These are phyloP conservation scores for Uropsilus gracilis DNA, from an alignment of 2,113 vertebrate species.

Conservation along the genomic window DNA sequence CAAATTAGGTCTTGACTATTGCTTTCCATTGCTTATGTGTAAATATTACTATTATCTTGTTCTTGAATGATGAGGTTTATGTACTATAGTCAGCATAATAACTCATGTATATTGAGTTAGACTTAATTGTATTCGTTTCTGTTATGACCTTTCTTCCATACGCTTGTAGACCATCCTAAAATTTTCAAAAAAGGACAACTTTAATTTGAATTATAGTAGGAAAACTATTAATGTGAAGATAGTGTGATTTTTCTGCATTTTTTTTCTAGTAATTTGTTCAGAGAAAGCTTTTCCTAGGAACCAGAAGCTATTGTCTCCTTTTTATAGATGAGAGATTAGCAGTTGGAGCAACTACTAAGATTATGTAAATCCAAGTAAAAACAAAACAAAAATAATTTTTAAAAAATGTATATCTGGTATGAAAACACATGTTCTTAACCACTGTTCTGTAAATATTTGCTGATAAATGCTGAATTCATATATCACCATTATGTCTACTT, in stretches of 20 bases:
- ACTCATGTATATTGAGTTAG: background rate
- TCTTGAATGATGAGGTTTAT: background rate
- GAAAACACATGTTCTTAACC: background rate
- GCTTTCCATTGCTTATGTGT: background rate
- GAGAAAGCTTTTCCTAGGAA: background rate
- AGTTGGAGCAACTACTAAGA: background rate
- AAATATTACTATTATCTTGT: background rate
- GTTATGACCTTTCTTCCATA: background rate
- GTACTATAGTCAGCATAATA: background rate
- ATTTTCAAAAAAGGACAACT: background rate
- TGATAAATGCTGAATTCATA: background rate
- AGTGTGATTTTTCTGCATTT: background rate
- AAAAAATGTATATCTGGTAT: background rate
- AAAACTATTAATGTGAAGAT: background rate
- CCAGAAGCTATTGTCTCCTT: background rate
- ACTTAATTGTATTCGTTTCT: background rate
- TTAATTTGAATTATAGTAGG: constrained; percentile 13
- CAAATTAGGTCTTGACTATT: background rate
- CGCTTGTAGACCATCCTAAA: too few relatives aligned
- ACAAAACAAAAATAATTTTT: too few relatives aligned
- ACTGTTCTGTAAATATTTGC: background rate
- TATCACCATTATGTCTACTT: background rate
- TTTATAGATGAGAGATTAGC: constrained; percentile 12
- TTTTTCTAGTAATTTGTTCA: constrained; percentile 3
- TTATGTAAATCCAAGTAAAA: background rate